phyloP scores from a whole-genome alignment of 2,797 vertebrate genomes.

The Decapterus maruadsi region DNA sequence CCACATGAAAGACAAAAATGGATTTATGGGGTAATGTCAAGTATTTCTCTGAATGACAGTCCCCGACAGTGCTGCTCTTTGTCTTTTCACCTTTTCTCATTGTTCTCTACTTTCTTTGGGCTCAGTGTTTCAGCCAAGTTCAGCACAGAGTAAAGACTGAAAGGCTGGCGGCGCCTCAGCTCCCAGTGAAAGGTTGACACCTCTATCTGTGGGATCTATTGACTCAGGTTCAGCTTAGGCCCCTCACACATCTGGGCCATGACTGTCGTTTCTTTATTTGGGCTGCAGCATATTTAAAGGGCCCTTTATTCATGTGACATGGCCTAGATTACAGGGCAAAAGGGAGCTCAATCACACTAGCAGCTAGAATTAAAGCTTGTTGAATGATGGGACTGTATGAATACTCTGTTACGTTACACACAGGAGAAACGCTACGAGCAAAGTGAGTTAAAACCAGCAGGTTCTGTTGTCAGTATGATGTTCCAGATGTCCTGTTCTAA shows the following conservation, averaged over 20 bases:
- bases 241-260: slow-evolving; percentile 65
- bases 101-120: slow-evolving; percentile 29
- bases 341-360: slow-evolving; percentile 39
- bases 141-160: slow-evolving; percentile 57
- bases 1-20: neutral
- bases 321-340: slow-evolving; percentile 63
- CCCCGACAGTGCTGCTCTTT: slow-evolving; percentile 40
- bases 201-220: slow-evolving; percentile 78
- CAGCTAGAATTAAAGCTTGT: slow-evolving; percentile 59
- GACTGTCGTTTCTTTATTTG: slow-evolving; percentile 68
- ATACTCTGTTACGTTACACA: slow-evolving; percentile 27
- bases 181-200: slow-evolving; percentile 69
- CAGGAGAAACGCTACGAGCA: slow-evolving; percentile 20
- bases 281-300: slow-evolving; percentile 55
- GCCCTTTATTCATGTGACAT: slow-evolving; percentile 71
- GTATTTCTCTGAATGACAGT: slow-evolving; percentile 27
- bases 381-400: slow-evolving; percentile 62
- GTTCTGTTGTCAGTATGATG: slow-evolving; percentile 14
- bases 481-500: slow-evolving; percentile 6
- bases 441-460: neutral
- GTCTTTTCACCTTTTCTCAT: slow-evolving; percentile 23
- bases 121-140: slow-evolving; percentile 62
- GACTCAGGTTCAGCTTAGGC: slow-evolving; percentile 62
- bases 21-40: slow-evolving; percentile 9
- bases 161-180: slow-evolving; percentile 50